phyloP scores from a whole-genome alignment of 1,140 invertebrate species.

The Bombus confusus region DNA sequence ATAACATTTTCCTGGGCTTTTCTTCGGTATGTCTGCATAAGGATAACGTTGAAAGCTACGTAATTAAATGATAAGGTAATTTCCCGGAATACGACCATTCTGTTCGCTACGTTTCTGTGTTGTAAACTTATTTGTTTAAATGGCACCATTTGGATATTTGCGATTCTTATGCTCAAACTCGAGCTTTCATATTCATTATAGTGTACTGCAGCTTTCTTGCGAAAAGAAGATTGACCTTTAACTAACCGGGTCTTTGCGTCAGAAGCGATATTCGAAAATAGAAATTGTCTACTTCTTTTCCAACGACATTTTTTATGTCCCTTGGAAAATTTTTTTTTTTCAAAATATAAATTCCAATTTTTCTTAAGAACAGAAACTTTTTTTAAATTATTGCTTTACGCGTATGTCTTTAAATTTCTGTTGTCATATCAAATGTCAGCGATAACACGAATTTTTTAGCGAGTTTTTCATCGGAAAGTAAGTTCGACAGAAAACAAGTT shows the following conservation, averaged over 20 bases:
- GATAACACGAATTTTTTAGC: background rate
- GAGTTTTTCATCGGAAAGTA: too few relatives aligned
- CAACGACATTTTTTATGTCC: background rate
- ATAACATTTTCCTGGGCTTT: conserved; percentile 36
- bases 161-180: background rate
- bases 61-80: conserved; percentile 31
- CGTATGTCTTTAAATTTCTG: too few relatives aligned
- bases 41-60: conserved; percentile 2
- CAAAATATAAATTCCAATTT: background rate
- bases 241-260: background rate
- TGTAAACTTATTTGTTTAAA: background rate
- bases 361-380: background rate
- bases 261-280: background rate
- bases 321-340: background rate
- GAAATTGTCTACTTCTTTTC: background rate
- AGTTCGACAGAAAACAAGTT: too few relatives aligned
- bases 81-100: background rate
- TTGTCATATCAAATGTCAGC: background rate
- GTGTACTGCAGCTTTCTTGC: too few relatives aligned
- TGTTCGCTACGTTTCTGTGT: background rate
- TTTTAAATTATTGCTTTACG: background rate
- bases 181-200: background rate
- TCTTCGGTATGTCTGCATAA: background rate
- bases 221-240: background rate
- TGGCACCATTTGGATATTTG: background rate